Base-by-base conservation (phyloP, 1,140 invertebrate species). In the Samia ricini region DNA sequence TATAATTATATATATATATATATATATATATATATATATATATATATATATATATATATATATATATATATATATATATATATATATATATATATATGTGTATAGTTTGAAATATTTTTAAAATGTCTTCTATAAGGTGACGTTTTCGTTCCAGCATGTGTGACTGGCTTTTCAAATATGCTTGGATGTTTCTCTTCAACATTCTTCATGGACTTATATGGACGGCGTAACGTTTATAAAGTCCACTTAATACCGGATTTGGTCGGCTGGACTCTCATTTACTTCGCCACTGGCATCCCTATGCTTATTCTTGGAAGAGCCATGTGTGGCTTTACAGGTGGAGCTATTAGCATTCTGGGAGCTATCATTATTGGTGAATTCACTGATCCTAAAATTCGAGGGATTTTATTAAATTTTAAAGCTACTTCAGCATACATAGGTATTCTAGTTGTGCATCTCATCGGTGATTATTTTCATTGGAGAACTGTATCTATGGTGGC, bases 321-420 rank as follows among this genome's bases (percentile, higher is more conserved):
- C 8, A 59, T 84, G 0, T 64, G 77, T 15, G 85, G 85, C 0
- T 63, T 83, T 15, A 69, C 77, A 2, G 72, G 70, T 2, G 78
- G 74, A 15, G 77, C 73, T 5, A 78, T 76, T 2, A 72, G 80
- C 3, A 72, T 64, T 12, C 58, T 88, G 12, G 83, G 83, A 56
- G 83, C 85, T 10, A 74, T 88, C 1, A 71, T 85, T 0, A 85
- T 88, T 1, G 85, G 85, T 12, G 85, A 88, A 71, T 85, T 76
- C 12, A 78, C 80, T 0, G 76, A 72, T 20, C 85, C 85, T 6
- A 66, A 69, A 8, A 68, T 77, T n/a, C 60, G 85, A 54, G 83
- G 83, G 42, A 79, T 82, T 71, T 85, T 85, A 57, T 64, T 88
- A 0, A 85, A 85, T 60, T 59, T 85, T 6, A 88, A 85, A 63